Conservation (phyloP, 2,888 invertebrate genomes). For the Xestia xanthographa region DNA sequence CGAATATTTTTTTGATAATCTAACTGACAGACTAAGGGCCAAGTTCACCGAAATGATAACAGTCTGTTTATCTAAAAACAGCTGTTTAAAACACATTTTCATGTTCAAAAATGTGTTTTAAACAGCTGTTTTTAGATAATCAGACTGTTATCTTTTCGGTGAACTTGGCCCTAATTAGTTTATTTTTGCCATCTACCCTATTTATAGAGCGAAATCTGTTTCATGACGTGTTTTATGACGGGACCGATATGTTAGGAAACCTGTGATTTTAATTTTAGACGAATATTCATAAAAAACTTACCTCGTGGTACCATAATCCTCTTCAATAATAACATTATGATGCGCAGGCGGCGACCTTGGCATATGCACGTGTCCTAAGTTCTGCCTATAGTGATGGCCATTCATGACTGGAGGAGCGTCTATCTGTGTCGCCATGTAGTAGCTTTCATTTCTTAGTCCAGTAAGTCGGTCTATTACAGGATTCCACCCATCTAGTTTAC, state of each 20-base stretch:
- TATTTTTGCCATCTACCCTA: no score
- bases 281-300: conserved; percentile 43
- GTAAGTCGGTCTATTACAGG: conserved; percentile 97
- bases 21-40: no score
- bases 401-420: conserved; percentile 91
- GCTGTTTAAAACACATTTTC: no score
- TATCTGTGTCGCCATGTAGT: conserved; percentile 95
- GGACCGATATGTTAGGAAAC: not conserved
- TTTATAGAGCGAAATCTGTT: not conserved
- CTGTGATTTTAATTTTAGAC: not conserved
- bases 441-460: conserved; percentile 96
- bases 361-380: conserved; percentile 85
- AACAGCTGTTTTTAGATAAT: no score
- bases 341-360: conserved; percentile 87
- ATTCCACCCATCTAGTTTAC: conserved; percentile 93
- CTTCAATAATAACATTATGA: conserved; percentile 92
- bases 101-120: no score
- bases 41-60: no score
- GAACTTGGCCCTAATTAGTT: no score
- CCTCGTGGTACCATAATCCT: conserved; percentile 89
- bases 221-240: not conserved
- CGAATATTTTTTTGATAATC: no score
- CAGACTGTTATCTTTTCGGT: no score
- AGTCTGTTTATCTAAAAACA: no score
- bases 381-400: conserved; percentile 83